phyloP scores from a whole-genome alignment of 2,113 vertebrate genomes.

The Oxyura jamaicensis region DNA sequence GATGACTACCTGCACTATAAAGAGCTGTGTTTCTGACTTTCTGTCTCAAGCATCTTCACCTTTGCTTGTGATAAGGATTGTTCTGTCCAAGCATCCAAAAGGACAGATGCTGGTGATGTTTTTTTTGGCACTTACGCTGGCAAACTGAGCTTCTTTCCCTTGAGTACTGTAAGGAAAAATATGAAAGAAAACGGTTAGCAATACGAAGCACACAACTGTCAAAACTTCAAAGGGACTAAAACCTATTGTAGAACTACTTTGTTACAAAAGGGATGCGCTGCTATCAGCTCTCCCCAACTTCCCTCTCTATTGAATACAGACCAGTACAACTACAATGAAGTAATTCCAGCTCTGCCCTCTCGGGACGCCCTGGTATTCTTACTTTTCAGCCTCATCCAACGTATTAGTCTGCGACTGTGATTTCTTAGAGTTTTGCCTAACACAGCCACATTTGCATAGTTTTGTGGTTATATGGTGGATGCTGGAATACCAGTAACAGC shows the following conservation, averaged over 20 bases:
- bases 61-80: conserved; percentile 80
- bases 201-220: neutral
- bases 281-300: neutral
- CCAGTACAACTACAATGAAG: neutral
- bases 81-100: conserved; percentile 81
- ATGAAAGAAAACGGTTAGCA: neutral
- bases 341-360: neutral
- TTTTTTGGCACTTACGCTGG: conserved; percentile 96
- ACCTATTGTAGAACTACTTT: neutral
- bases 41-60: conserved; percentile 92
- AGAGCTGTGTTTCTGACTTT: conserved; percentile 82
- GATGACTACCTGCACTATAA: conserved; percentile 75
- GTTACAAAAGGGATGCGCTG: neutral
- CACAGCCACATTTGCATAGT: neutral
- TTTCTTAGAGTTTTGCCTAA: neutral
- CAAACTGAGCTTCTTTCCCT: conserved; percentile 99
- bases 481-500: neutral
- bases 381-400: neutral
- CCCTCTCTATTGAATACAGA: neutral
- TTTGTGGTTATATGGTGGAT: neutral
- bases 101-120: conserved; percentile 79
- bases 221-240: neutral
- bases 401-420: accelerated
- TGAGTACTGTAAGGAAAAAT: conserved; percentile 84
- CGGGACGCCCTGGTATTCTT: neutral